Percentiles rank a stretch among this genome's conserved stretches.
phyloP scores from a whole-genome alignment of 2,113 vertebrate species.

The Osmerus mordax region DNA sequence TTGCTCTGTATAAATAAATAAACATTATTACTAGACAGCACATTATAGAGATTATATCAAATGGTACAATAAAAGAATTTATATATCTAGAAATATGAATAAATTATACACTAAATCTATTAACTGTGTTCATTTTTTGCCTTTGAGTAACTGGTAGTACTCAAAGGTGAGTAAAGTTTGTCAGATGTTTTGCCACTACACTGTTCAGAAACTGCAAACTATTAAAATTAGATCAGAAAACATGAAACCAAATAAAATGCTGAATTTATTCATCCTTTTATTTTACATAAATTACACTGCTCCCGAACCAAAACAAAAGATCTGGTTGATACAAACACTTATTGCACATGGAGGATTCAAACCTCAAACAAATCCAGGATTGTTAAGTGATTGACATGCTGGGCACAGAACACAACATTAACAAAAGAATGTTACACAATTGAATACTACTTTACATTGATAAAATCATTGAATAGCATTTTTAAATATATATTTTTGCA shows the following conservation, averaged over 20 bases:
- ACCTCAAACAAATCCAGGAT: constrained; percentile 70
- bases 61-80: constrained; percentile 36
- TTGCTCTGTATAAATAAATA: constrained; percentile 12
- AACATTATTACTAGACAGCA: constrained; percentile 29
- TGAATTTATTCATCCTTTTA: constrained; percentile 70
- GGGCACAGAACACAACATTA: constrained; percentile 53
- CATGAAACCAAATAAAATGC: constrained; percentile 31
- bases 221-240: constrained; percentile 1
- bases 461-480: constrained; percentile 59
- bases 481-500: constrained; percentile 44
- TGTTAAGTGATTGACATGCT: constrained; percentile 72
- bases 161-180: no score
- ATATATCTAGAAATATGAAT: constrained; percentile 43
- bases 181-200: neutral
- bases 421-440: constrained; percentile 36
- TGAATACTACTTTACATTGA: constrained; percentile 69
- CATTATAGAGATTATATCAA: constrained; percentile 36
- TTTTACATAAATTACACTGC: constrained; percentile 89
- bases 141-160: neutral
- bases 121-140: constrained; percentile 6
- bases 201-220: neutral
- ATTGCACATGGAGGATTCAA: constrained; percentile 82
- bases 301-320: constrained; percentile 56
- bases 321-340: constrained; percentile 82
- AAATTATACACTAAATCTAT: constrained; percentile 39